A percentile compares a stretch with the other conserved stretches of the same genome.
These are phyloP conservation scores for Ginglymostoma cirratum DNA, from an alignment of 2,113 vertebrate genomes.

Conservation along the genomic window DNA sequence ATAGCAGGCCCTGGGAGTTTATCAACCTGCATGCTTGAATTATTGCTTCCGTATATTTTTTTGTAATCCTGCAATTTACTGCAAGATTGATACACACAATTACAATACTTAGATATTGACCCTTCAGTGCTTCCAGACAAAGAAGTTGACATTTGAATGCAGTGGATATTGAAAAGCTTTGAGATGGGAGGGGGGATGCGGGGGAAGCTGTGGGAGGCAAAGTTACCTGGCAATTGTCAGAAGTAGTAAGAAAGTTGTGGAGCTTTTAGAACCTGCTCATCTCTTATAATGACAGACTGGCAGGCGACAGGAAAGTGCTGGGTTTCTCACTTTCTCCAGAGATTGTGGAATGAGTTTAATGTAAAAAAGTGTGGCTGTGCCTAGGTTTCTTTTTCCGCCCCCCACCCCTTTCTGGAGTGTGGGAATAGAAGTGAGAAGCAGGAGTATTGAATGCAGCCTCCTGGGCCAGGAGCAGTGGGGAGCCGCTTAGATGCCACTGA, in stretches of 20 bases:
- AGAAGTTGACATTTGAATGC: not conserved
- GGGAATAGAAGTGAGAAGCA: slow-evolving; percentile 85
- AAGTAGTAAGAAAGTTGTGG: not conserved
- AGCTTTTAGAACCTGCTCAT: not conserved
- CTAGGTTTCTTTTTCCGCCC: slow-evolving; percentile 64
- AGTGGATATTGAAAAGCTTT: not conserved
- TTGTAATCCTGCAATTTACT: not conserved
- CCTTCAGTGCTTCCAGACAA: not conserved
- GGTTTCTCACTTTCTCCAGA: slow-evolving; percentile 32
- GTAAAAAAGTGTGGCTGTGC: slow-evolving; percentile 80
- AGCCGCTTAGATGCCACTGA: slow-evolving; percentile 77
- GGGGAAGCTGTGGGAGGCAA: not conserved
- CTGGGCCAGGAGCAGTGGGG: slow-evolving; percentile 93
- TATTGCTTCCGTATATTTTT: not conserved
- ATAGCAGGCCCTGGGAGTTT: not conserved
- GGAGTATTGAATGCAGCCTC: slow-evolving; percentile 79
- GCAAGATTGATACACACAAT: not conserved
- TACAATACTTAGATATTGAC: not conserved
- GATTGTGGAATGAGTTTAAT: slow-evolving; percentile 79
- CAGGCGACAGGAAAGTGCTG: not conserved
- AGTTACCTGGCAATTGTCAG: not conserved
- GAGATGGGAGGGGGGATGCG: not conserved
- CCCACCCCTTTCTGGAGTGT: slow-evolving; percentile 71
- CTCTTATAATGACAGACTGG: not conserved
- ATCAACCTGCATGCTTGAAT: not conserved